Evolutionary conservation across 2,888 invertebrate species (phyloP).

Genomic region (Agapostemon virescens): DNA sequence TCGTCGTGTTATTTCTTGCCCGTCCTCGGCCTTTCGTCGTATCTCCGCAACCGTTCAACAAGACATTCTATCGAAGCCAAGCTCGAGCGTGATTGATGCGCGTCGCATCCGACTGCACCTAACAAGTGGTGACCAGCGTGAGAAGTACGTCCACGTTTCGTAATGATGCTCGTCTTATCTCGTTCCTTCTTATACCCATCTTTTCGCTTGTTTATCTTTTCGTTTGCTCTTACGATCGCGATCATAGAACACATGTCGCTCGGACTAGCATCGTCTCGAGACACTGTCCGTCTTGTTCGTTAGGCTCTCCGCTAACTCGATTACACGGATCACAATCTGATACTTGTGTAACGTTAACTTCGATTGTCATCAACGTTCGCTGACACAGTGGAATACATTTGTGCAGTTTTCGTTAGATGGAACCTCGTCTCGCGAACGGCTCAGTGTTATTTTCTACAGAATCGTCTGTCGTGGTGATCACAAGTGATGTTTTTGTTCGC

Average conservation of each 20-base stretch:
- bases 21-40: constrained; percentile 8
- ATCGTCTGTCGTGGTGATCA: neutral
- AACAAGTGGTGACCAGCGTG: constrained; percentile 56
- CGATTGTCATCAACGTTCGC: neutral
- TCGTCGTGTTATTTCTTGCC: constrained; percentile 32
- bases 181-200: neutral
- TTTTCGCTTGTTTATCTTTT: neutral
- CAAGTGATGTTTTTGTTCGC: constrained; percentile 3
- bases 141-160: constrained; percentile 41
- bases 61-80: constrained; percentile 43
- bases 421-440: neutral
- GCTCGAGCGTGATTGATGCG: constrained; percentile 48
- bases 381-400: neutral
- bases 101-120: constrained; percentile 46
- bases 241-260: constrained; percentile 24
- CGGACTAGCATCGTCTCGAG: constrained; percentile 4
- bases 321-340: neutral
- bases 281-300: constrained; percentile 6
- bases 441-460: neutral
- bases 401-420: neutral
- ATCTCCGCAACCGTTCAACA: constrained; percentile 27
- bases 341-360: neutral
- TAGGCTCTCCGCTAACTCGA: neutral
- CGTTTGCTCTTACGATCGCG: neutral
- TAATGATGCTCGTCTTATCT: neutral